These are phyloP conservation scores for Bombus vancouverensis DNA, from an alignment of 1,140 invertebrate genomes.

Conservation along the genomic window DNA sequence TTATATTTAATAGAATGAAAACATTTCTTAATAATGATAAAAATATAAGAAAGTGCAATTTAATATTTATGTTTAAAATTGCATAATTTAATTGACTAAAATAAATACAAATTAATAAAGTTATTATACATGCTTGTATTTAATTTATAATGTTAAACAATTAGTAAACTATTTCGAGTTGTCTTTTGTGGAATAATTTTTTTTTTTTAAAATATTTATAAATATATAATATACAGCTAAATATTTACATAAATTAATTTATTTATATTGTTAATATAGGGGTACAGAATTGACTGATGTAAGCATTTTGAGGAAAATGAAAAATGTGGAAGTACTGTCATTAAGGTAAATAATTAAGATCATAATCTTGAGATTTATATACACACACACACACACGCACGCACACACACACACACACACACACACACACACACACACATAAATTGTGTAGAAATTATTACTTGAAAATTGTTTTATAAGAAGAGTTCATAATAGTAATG, in stretches of 20 bases:
- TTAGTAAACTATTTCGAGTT: not conserved
- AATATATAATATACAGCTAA: not conserved
- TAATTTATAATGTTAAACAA: not conserved
- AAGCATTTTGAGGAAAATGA: conserved; percentile 88
- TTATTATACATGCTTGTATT: not conserved
- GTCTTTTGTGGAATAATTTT: not conserved
- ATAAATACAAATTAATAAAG: not conserved
- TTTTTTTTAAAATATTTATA: conserved; percentile 4
- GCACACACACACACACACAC: not conserved
- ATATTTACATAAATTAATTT: conserved; percentile 15
- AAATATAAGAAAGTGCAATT: not conserved
- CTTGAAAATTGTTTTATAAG: not conserved
- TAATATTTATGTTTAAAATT: not conserved
- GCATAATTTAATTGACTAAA: not conserved
- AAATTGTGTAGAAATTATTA: not conserved
- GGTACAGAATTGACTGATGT: conserved; percentile 92
- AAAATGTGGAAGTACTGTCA: conserved; percentile 90
- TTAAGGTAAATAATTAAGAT: conserved; percentile 85
- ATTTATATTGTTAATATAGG: conserved; percentile 84
- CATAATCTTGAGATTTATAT: not conserved
- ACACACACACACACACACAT: not conserved
- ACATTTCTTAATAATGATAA: not conserved
- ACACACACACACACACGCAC: too few species aligned
- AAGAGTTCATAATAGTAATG: conserved; percentile 11
- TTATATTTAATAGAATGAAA: not conserved